Evolutionary conservation across 2,888 invertebrate genomes (phyloP), one percentile per base, ranked within the genome.

Genomic region (Sinopyrophorus schimmeli): DNA sequence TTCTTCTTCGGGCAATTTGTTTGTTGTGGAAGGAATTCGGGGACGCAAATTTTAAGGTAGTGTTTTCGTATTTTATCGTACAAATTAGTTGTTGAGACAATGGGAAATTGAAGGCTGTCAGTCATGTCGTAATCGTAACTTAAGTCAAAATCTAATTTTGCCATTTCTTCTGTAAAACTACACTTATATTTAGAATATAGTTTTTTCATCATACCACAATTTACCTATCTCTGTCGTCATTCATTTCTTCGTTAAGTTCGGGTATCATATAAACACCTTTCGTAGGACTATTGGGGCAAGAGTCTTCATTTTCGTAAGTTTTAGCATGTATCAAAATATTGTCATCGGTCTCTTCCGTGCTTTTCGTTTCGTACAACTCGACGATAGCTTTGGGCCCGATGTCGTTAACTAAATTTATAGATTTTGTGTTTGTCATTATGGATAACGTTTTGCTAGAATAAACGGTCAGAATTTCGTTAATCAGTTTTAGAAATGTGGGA

Each of bases 21-120:
- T 48, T 82, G 79, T 1, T 84, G 74, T 3, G 81, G 78, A 12
- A 82, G 80, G 54, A 85, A 80, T 55, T 83, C 83, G 44, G 81
- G 81, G 7, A 87, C 76, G 41, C 80, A 73, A 20, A 89, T 77
- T 34, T 79, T 77, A 17, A 89, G 74, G 42, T 83, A 80, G 62
- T 86, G 79, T 57, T 81, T 81, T 1, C 85, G 85, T 44, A 87
- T 77, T 39, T 77, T 77, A 3, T 81, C 79, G 57, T 82, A 83
- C 18, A 86, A 72, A 14, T 74, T 71, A 0, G 80, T 71, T 1
- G 81, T 77, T 3, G 80, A 77, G 37, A 77, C 75, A 9, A 71
- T 65, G 1, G 76, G 74, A 59, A 79, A 79, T 5, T 74, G 70
- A 15, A 79, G 47, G 54, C 71, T 72, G 14, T 66, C 60, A 2